These are phyloP conservation scores for Drosophila quadrilineata DNA, from an alignment of 1,140 invertebrate species.

Conservation along the genomic window DNA sequence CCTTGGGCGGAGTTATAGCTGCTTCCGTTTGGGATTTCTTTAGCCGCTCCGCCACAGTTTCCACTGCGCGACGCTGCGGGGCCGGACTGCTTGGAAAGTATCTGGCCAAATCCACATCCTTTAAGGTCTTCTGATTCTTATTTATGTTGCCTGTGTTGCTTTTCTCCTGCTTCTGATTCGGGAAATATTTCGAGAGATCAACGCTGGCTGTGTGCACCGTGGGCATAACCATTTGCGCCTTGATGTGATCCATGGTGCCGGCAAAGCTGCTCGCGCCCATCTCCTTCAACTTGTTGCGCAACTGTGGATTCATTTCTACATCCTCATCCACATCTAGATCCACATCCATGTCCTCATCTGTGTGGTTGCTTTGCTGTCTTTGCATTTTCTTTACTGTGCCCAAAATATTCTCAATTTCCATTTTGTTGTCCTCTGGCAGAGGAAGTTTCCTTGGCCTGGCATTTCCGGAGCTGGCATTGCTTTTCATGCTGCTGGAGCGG, in stretches of 20 bases:
- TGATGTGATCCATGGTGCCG: slow-evolving; percentile 75
- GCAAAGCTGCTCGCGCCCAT: slow-evolving; percentile 76
- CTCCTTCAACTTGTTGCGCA: slow-evolving; percentile 64
- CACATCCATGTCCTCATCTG: slow-evolving; percentile 50
- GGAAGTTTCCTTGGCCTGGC: slow-evolving; percentile 30
- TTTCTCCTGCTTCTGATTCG: slow-evolving; percentile 73
- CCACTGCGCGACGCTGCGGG: slow-evolving; percentile 64
- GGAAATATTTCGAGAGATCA: slow-evolving; percentile 80
- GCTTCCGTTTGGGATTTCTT: slow-evolving; percentile 72
- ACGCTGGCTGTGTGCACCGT: slow-evolving; percentile 60
- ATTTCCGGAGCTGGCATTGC: slow-evolving; percentile 48
- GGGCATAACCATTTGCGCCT: slow-evolving; percentile 66
- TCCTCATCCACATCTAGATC: slow-evolving; percentile 34
- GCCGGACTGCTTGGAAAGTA: slow-evolving; percentile 76
- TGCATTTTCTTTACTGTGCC: slow-evolving; percentile 55
- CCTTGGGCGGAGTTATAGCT: slow-evolving; percentile 16
- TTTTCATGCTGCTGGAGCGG: slow-evolving; percentile 59
- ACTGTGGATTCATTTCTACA: slow-evolving; percentile 32
- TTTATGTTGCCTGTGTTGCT: slow-evolving; percentile 53
- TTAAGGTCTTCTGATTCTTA: slow-evolving; percentile 75
- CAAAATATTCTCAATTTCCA: slow-evolving; percentile 64
- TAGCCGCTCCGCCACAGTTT: slow-evolving; percentile 65
- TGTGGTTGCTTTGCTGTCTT: slow-evolving; percentile 35
- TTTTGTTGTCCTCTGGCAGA: slow-evolving; percentile 40
- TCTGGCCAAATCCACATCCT: slow-evolving; percentile 76